Percentiles rank a stretch among this genome's conserved stretches.
These are phyloP conservation scores for Diglossa cyanea DNA, from an alignment of 2,797 vertebrate species.

Conservation along the genomic window DNA sequence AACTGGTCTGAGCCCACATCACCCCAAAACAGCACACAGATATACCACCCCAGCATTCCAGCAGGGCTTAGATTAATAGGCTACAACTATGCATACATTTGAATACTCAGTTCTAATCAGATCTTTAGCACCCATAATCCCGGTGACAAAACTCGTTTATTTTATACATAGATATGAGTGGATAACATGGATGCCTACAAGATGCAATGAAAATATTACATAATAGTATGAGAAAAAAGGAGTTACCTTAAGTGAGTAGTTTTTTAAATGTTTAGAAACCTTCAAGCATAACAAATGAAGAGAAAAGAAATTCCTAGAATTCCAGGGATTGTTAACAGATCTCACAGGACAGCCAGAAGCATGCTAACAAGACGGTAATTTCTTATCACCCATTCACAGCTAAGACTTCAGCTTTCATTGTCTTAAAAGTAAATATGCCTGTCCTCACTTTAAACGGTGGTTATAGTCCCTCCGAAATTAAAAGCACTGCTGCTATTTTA, in stretches of 20 bases:
- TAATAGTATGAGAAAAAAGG: not conserved
- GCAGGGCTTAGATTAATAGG: not conserved
- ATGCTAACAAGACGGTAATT: not conserved
- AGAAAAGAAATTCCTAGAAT: slow-evolving; percentile 60
- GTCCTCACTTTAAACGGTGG: not conserved
- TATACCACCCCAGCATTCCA: not conserved
- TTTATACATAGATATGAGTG: not conserved
- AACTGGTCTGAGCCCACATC: not conserved
- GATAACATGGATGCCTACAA: not conserved
- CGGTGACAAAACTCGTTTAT: not conserved
- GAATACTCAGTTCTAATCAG: not conserved
- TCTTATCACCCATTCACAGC: slow-evolving; percentile 38
- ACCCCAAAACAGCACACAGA: not conserved
- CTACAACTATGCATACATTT: not conserved
- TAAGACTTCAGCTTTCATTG: slow-evolving; percentile 31
- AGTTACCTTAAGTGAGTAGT: not conserved
- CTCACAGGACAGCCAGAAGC: slow-evolving; percentile 39
- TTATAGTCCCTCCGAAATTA: not conserved
- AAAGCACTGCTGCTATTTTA: not conserved
- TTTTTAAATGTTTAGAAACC: not conserved
- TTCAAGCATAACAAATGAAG: slow-evolving; percentile 18
- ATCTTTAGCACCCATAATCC: not conserved
- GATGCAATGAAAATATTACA: not conserved
- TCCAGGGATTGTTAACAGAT: slow-evolving; percentile 51
- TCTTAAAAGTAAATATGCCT: slow-evolving; percentile 8